phyloP scores from a whole-genome alignment of 2,113 vertebrate species.

The Albula goreensis region DNA sequence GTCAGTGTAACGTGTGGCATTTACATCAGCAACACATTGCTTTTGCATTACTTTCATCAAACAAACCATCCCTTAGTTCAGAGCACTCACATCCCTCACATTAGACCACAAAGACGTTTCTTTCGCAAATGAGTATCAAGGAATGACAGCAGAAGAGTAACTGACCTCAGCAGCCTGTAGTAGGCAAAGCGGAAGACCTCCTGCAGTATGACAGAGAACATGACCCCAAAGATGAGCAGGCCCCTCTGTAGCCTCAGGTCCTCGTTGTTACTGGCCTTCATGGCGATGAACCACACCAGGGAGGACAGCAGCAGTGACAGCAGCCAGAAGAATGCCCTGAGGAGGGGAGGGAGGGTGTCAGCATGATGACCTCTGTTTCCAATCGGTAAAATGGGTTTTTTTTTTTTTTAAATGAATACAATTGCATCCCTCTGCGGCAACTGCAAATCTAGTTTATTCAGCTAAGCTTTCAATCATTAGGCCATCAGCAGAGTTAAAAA shows the following conservation, averaged over 20 bases:
- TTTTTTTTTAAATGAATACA: neutral
- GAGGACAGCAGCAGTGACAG: slow-evolving; percentile 73
- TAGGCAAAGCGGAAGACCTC: slow-evolving; percentile 73
- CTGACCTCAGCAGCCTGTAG: slow-evolving; percentile 74
- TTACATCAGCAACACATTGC: too few relatives aligned
- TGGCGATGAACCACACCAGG: slow-evolving; percentile 73
- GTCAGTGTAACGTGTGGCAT: too few relatives aligned
- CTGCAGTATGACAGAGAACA: slow-evolving; percentile 74
- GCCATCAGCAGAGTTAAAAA: too few relatives aligned
- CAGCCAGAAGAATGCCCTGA: slow-evolving; percentile 77
- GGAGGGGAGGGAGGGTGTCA: neutral
- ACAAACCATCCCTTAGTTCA: too few relatives aligned
- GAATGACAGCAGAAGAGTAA: fast-evolving
- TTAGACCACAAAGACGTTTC: too few relatives aligned
- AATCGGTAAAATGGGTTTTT: neutral
- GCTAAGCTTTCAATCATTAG: neutral
- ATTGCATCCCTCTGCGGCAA: neutral
- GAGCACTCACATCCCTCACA: too few relatives aligned
- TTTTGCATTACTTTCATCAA: too few relatives aligned
- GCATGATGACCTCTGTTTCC: too few relatives aligned
- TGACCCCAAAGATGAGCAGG: slow-evolving; percentile 71
- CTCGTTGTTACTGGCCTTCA: slow-evolving; percentile 59
- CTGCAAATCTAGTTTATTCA: neutral
- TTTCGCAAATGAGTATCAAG: neutral
- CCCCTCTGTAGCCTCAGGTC: slow-evolving; percentile 60